phyloP scores from a whole-genome alignment of 2,113 vertebrate species.

The Haliaeetus leucogaster region DNA sequence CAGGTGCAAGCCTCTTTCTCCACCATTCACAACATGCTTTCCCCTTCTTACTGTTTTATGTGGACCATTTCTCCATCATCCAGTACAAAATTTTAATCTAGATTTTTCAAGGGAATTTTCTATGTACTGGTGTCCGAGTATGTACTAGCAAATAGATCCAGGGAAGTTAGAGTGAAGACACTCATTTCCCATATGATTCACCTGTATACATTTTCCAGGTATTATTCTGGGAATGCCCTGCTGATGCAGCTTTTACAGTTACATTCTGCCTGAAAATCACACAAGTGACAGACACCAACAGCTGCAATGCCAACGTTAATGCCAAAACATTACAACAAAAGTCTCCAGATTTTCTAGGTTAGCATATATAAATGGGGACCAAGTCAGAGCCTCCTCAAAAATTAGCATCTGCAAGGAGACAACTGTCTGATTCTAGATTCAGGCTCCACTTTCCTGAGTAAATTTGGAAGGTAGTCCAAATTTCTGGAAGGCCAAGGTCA shows the following conservation, averaged over 20 bases:
- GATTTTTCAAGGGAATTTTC: neutral
- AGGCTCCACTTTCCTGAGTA: neutral
- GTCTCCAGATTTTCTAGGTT: neutral
- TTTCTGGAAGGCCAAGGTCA: neutral
- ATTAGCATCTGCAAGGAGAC: neutral
- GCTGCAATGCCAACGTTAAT: neutral
- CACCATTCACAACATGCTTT: neutral
- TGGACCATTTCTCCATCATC: neutral
- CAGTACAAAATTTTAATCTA: neutral
- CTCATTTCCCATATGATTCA: neutral
- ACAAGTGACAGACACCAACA: neutral
- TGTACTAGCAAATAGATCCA: neutral
- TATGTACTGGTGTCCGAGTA: neutral
- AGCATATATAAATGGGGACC: neutral
- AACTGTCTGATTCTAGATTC: neutral
- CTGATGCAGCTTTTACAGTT: neutral
- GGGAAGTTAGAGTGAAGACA: neutral
- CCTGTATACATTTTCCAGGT: neutral
- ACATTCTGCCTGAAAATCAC: neutral
- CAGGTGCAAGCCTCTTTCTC: neutral
- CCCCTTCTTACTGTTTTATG: neutral
- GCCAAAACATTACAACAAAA: neutral
- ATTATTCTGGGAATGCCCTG: neutral
- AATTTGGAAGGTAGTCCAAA: neutral
- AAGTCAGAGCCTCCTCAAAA: neutral